Evolutionary conservation across 1,140 invertebrate species (phyloP).

Genomic region (Lepidotrigona ventralis): DNA sequence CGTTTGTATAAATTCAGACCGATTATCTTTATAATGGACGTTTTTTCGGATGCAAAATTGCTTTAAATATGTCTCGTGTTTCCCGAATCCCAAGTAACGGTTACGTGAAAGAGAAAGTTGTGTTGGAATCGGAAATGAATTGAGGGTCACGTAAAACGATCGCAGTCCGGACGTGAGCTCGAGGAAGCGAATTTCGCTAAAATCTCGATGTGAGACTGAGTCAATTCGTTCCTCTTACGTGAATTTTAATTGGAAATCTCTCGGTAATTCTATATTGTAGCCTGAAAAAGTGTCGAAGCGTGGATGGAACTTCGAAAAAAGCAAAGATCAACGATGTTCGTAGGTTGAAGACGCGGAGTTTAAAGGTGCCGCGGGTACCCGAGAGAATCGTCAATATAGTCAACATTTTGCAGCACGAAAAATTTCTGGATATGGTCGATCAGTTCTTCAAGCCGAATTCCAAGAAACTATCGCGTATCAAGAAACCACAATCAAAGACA

Average conservation of each 20-base stretch:
- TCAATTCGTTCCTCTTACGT: too few species aligned
- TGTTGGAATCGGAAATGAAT: conserved; percentile 11
- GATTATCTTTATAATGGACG: neutral
- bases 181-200: neutral
- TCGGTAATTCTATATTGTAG: neutral
- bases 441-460: neutral
- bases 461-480: neutral
- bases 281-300: conserved; percentile 7
- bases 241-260: neutral
- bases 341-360: neutral
- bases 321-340: neutral
- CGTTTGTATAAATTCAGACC: neutral
- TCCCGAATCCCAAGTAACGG: accelerated
- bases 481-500: neutral
- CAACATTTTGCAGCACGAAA: conserved; percentile 20
- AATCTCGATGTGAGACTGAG: neutral
- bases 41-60: neutral
- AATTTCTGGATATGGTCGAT: conserved; percentile 24
- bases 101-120: neutral
- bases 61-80: neutral
- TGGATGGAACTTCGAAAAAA: neutral
- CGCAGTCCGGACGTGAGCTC: neutral
- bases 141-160: neutral
- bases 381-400: conserved; percentile 6
- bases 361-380: conserved; percentile 4